Evolutionary conservation across 2,113 vertebrate species (phyloP).

Genomic region (Corythaixoides concolor): DNA sequence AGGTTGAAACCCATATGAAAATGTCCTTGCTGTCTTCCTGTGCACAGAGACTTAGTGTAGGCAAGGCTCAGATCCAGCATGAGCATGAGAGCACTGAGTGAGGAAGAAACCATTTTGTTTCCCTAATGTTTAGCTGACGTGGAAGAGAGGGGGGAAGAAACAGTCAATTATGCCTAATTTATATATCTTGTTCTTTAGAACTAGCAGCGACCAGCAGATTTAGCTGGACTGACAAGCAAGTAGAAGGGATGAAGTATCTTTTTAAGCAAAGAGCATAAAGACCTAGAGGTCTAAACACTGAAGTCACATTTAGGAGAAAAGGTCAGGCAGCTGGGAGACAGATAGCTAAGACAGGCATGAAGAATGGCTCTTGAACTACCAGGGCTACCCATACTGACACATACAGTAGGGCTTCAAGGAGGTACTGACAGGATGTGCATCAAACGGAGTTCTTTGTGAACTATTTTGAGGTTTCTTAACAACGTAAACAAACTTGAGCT

Average conservation of each 20-base stretch:
- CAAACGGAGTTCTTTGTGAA: background rate
- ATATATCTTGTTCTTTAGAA: background rate
- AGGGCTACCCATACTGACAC: background rate
- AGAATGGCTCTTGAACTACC: background rate
- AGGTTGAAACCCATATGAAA: background rate
- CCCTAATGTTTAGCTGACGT: background rate
- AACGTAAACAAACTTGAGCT: background rate
- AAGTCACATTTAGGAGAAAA: background rate
- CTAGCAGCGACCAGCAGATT: background rate
- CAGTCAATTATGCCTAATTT: background rate
- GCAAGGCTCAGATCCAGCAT: background rate
- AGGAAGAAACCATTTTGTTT: background rate
- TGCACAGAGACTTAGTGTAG: background rate
- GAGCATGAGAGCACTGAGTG: background rate
- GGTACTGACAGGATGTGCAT: background rate
- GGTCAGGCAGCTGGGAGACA: background rate
- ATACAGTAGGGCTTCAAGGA: background rate
- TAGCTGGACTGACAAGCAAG: background rate
- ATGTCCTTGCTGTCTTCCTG: background rate
- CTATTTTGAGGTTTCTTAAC: background rate
- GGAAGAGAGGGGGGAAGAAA: background rate
- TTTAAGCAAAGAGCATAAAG: background rate
- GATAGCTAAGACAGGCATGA: rapidly evolving
- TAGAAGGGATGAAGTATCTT: background rate
- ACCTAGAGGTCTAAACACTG: background rate